These are phyloP conservation scores for Nemotelus pantherinus DNA, from an alignment of 2,888 invertebrate genomes.

Conservation along the genomic window DNA sequence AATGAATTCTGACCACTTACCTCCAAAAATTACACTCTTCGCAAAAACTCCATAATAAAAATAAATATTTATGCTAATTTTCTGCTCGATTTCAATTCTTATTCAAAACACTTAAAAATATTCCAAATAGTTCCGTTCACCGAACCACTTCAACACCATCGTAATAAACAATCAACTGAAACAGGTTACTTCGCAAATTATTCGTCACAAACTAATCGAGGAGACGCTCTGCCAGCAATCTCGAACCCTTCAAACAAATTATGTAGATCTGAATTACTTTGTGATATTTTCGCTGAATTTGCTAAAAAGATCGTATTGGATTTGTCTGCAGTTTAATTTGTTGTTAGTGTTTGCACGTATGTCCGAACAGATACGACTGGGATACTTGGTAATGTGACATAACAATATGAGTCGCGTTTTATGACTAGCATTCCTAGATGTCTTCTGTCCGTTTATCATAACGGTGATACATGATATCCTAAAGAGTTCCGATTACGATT, in stretches of 20 bases:
- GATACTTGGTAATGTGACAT: background rate
- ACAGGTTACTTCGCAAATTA: background rate
- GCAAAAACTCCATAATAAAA: no score
- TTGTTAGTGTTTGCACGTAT: background rate
- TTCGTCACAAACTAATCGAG: slow-evolving; percentile 14
- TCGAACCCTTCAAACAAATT: background rate
- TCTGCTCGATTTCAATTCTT: no score
- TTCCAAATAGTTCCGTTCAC: no score
- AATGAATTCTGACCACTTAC: no score
- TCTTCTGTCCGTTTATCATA: slow-evolving; percentile 13
- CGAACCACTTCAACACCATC: no score
- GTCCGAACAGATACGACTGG: background rate
- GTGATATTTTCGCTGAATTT: slow-evolving; percentile 17
- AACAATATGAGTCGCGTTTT: background rate
- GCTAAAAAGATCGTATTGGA: slow-evolving; percentile 8
- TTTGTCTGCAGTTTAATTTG: slow-evolving; percentile 4
- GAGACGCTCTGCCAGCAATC: background rate
- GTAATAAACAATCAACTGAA: no score
- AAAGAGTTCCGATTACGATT: slow-evolving; percentile 22
- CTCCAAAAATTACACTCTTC: no score
- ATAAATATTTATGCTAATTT: no score
- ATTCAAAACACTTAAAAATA: no score
- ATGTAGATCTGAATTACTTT: no score
- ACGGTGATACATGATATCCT: slow-evolving; percentile 8
- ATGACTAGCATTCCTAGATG: slow-evolving; percentile 19